A percentile compares a stretch with the other conserved stretches of the same genome.
Evolutionary conservation across 2,888 invertebrate species (phyloP).

Genomic region (Drosophila pullipes): DNA sequence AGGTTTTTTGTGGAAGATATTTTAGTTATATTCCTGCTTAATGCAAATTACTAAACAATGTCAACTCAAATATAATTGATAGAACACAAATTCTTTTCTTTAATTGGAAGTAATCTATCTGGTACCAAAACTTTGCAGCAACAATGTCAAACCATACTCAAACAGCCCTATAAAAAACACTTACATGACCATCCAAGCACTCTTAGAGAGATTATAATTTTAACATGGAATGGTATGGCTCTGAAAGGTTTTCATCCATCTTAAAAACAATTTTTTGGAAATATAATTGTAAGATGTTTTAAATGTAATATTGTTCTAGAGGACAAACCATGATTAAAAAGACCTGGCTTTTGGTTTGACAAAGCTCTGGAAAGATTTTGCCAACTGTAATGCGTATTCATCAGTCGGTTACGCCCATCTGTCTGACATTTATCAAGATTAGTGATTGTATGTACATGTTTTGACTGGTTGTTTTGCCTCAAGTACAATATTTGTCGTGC

Average conservation of each 20-base stretch:
- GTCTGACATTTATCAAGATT: neutral
- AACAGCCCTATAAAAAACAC: too few relatives aligned
- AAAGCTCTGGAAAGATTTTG: neutral
- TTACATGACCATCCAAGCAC: too few relatives aligned
- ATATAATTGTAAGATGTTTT: neutral
- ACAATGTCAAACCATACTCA: too few relatives aligned
- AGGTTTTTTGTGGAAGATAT: neutral
- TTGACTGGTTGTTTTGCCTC: neutral
- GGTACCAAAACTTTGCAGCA: too few relatives aligned
- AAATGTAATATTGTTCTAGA: neutral
- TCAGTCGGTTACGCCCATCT: neutral
- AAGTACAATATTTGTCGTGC: neutral
- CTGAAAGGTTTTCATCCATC: too few relatives aligned
- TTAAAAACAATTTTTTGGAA: neutral
- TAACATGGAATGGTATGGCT: too few relatives aligned
- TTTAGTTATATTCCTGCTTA: neutral
- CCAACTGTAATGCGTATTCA: neutral
- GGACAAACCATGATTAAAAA: neutral
- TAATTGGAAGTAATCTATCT: too few relatives aligned
- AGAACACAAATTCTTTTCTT: neutral
- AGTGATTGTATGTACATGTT: neutral
- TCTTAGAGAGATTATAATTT: too few relatives aligned
- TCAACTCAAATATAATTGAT: neutral
- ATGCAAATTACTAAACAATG: neutral
- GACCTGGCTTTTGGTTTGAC: neutral